phyloP scores from a whole-genome alignment of 2,797 vertebrate species.

The Cephalopachus bancanus region DNA sequence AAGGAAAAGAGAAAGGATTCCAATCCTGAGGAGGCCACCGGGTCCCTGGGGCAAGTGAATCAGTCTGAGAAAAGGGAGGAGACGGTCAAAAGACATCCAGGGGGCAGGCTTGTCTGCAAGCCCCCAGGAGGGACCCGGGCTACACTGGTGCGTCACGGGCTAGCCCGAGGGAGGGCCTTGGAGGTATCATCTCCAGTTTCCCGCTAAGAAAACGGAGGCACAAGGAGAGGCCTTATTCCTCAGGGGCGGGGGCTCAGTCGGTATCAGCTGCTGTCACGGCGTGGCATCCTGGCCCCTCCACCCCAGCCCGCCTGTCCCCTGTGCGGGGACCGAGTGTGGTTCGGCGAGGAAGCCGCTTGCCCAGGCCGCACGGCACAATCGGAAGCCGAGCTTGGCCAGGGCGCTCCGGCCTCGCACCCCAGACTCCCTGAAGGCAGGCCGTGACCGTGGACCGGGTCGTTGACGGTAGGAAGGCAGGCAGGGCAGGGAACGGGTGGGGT shows the following conservation, averaged over 20 bases:
- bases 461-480: neutral
- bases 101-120: neutral
- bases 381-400: neutral
- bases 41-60: neutral
- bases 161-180: neutral
- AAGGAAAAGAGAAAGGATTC: no score
- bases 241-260: neutral
- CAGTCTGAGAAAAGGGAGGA: neutral
- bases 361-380: neutral
- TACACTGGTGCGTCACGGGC: neutral
- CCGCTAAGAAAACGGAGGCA: neutral
- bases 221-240: neutral
- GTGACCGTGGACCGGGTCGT: neutral
- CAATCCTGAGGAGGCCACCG: neutral
- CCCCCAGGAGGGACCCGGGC: neutral
- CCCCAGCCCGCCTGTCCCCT: neutral
- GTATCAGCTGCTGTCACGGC: neutral
- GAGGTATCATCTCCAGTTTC: neutral
- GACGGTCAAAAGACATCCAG: fast-evolving
- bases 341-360: fast-evolving
- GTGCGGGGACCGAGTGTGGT: neutral
- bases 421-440: neutral
- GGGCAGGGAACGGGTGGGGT: neutral
- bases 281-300: no score
- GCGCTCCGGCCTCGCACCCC: neutral